A percentile compares a stretch with the other conserved stretches of the same genome.
Evolutionary conservation across 2,888 invertebrate genomes (phyloP).

Genomic region (Rutpela maculata): DNA sequence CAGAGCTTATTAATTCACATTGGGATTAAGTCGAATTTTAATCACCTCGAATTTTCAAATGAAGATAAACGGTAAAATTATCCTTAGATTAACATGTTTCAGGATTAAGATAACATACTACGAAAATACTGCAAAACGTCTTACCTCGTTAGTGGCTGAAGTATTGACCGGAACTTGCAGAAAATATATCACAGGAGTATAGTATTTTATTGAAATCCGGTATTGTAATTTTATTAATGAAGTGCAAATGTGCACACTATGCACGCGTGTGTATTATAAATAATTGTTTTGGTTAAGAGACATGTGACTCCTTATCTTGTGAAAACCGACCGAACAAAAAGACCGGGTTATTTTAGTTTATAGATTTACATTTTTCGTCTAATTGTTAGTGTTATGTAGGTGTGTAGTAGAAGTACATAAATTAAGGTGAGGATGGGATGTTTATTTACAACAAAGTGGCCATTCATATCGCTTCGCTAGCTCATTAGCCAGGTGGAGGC

Average conservation of each 20-base stretch:
- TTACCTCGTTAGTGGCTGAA: constrained; percentile 41
- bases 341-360: not conserved
- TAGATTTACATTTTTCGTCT: not conserved
- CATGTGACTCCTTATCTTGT: not conserved
- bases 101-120: constrained; percentile 7
- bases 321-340: not conserved
- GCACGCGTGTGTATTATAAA: constrained; percentile 59
- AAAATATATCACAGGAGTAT: constrained; percentile 56
- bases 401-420: constrained; percentile 18
- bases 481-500: constrained; percentile 60
- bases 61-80: not conserved
- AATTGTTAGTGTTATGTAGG: not conserved
- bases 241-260: constrained; percentile 64
- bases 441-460: constrained; percentile 49
- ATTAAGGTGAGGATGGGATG: constrained; percentile 19
- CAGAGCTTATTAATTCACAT: too few relatives aligned
- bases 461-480: constrained; percentile 54
- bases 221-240: constrained; percentile 65
- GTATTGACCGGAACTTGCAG: constrained; percentile 57
- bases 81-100: constrained; percentile 10
- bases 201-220: constrained; percentile 61
- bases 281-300: not conserved
- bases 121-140: constrained; percentile 26
- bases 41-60: not conserved
- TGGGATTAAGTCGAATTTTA: not conserved